Conservation (phyloP, 2,888 invertebrate genomes). For the Polyploca ridens region DNA sequence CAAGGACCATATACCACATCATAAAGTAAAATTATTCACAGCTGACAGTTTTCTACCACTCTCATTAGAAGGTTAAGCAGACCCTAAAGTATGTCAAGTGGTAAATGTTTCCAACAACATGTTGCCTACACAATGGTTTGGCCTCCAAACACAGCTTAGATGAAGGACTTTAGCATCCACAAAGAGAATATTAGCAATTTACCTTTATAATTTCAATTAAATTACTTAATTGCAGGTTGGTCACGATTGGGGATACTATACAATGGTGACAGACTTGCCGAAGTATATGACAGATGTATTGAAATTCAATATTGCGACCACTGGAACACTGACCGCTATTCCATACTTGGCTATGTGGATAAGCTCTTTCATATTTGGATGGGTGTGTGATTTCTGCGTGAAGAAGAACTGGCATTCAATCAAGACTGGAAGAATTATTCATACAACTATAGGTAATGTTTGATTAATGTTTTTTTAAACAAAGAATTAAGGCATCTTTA, state of each 20-base stretch:
- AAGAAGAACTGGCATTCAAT: constrained; percentile 84
- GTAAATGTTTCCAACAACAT: constrained; percentile 1
- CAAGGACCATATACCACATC: neutral
- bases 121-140: neutral
- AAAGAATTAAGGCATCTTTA: too few species aligned
- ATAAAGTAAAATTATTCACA: neutral
- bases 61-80: constrained; percentile 5
- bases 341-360: constrained; percentile 89
- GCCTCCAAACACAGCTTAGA: constrained; percentile 10
- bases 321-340: constrained; percentile 86
- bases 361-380: constrained; percentile 87
- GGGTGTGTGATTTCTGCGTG: constrained; percentile 88
- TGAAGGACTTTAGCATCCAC: constrained; percentile 1
- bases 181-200: neutral
- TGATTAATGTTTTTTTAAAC: neutral
- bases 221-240: constrained; percentile 60
- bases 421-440: constrained; percentile 86
- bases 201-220: neutral
- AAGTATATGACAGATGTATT: constrained; percentile 88
- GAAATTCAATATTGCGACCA: constrained; percentile 87
- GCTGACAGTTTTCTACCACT: neutral
- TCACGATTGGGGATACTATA: constrained; percentile 88
- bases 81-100: constrained; percentile 6
- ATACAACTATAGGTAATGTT: constrained; percentile 87
- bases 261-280: constrained; percentile 89